Evolutionary conservation across 2,888 invertebrate genomes (phyloP).

Genomic region (Buathra laborator): DNA sequence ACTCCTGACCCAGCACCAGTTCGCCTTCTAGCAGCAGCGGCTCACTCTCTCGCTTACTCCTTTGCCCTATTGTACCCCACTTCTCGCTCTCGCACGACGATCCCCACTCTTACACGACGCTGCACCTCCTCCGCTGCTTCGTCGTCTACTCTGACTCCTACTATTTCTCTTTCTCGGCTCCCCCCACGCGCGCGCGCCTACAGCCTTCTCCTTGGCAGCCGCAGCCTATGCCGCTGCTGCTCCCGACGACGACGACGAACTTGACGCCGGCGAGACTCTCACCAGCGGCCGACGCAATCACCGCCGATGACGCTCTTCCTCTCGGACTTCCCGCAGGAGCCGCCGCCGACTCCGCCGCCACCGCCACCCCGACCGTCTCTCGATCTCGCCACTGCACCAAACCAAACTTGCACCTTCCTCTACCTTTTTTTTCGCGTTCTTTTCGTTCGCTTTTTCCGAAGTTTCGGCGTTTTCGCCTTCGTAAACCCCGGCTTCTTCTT

Average conservation of each 20-base stretch:
- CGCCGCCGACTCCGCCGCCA: slow-evolving; percentile 64
- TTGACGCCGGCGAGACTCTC: slow-evolving; percentile 81
- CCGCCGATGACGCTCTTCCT: slow-evolving; percentile 62
- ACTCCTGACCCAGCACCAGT: slow-evolving; percentile 71
- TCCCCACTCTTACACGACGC: slow-evolving; percentile 74
- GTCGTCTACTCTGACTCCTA: slow-evolving; percentile 69
- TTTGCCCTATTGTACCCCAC: slow-evolving; percentile 66
- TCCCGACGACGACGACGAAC: slow-evolving; percentile 86
- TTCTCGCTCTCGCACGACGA: slow-evolving; percentile 70
- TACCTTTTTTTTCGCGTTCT: slow-evolving; percentile 70
- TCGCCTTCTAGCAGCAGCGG: slow-evolving; percentile 69
- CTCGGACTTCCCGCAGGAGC: slow-evolving; percentile 62
- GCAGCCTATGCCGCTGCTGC: slow-evolving; percentile 88
- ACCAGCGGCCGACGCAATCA: slow-evolving; percentile 71
- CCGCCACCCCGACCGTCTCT: slow-evolving; percentile 63
- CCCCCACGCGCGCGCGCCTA: slow-evolving; percentile 77
- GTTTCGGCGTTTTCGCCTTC: slow-evolving; percentile 70
- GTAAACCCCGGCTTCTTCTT: slow-evolving; percentile 70
- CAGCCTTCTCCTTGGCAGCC: slow-evolving; percentile 85
- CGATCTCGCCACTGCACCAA: slow-evolving; percentile 68
- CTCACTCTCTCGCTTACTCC: slow-evolving; percentile 72
- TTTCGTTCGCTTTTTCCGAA: slow-evolving; percentile 66
- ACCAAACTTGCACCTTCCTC: slow-evolving; percentile 69
- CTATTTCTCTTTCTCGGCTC: slow-evolving; percentile 77
- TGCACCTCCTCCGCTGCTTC: slow-evolving; percentile 72